These are phyloP conservation scores for Rostratula benghalensis DNA, from an alignment of 2,113 vertebrate genomes.

Conservation along the genomic window DNA sequence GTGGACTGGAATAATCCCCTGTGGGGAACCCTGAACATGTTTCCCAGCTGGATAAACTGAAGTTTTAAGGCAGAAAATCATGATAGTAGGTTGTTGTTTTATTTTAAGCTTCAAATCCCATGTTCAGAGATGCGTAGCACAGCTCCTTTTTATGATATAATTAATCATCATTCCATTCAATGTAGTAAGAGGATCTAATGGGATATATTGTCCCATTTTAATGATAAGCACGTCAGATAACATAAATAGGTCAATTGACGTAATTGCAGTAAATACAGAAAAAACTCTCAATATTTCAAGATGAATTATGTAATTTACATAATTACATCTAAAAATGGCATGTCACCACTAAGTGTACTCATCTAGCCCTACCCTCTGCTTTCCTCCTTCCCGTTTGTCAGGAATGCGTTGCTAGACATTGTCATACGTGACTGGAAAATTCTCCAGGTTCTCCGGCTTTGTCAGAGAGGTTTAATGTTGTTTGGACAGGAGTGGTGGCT, in stretches of 20 bases:
- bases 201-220: slow-evolving; percentile 76
- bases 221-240: slow-evolving; percentile 73
- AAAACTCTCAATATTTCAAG: slow-evolving; percentile 65
- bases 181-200: slow-evolving; percentile 74
- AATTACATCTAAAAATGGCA: slow-evolving; percentile 73
- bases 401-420: not conserved
- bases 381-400: not conserved
- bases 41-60: not conserved
- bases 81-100: not conserved
- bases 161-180: slow-evolving; percentile 67
- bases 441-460: slow-evolving; percentile 2
- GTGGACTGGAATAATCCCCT: not conserved
- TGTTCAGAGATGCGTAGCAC: slow-evolving; percentile 65
- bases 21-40: not conserved
- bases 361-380: slow-evolving; percentile 23
- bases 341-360: slow-evolving; percentile 51
- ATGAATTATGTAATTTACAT: slow-evolving; percentile 74
- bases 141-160: slow-evolving; percentile 73
- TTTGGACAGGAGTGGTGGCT: not conserved
- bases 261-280: slow-evolving; percentile 75
- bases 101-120: slow-evolving; percentile 61
- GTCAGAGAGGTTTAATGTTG: not conserved
- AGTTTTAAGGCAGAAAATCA: slow-evolving; percentile 22
- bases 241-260: slow-evolving; percentile 80
- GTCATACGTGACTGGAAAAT: slow-evolving; percentile 13